Evolutionary conservation across 1,140 invertebrate genomes (phyloP).

Genomic region (Hycleus phaleratus): DNA sequence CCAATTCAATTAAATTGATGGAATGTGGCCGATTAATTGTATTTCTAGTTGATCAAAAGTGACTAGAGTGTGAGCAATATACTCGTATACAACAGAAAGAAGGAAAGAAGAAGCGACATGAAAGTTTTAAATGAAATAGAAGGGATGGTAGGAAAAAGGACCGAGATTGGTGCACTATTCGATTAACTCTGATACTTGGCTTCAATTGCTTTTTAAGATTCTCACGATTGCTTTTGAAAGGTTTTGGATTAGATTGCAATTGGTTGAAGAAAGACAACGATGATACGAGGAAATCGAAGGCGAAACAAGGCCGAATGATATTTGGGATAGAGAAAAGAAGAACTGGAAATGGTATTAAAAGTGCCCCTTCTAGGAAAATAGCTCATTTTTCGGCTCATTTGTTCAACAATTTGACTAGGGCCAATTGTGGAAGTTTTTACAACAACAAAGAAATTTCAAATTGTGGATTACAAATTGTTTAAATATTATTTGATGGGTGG

Average conservation of each 20-base stretch:
- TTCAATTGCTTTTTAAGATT: constrained; percentile 37
- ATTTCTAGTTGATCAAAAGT: neutral
- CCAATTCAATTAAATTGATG: neutral
- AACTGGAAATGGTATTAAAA: constrained; percentile 28
- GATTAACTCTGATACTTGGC: constrained; percentile 34
- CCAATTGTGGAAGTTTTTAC: neutral
- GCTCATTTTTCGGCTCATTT: constrained; percentile 39
- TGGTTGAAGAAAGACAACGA: constrained; percentile 13
- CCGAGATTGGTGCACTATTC: constrained; percentile 16
- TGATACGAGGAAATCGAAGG: no score
- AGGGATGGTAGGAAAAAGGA: no score
- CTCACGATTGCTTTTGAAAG: constrained; percentile 33
- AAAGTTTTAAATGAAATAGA: no score
- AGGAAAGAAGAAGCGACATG: neutral
- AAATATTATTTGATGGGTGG: neutral
- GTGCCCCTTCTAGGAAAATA: constrained; percentile 28
- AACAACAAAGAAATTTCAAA: neutral
- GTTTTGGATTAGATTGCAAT: constrained; percentile 35
- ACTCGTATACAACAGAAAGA: neutral
- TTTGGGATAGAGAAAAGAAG: no score
- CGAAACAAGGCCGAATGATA: no score
- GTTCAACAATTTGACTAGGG: constrained; percentile 21
- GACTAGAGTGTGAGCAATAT: neutral
- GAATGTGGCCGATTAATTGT: neutral
- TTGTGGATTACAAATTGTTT: neutral